Conservation (phyloP, 2,888 invertebrate genomes). For the Chorisops tibialis region DNA sequence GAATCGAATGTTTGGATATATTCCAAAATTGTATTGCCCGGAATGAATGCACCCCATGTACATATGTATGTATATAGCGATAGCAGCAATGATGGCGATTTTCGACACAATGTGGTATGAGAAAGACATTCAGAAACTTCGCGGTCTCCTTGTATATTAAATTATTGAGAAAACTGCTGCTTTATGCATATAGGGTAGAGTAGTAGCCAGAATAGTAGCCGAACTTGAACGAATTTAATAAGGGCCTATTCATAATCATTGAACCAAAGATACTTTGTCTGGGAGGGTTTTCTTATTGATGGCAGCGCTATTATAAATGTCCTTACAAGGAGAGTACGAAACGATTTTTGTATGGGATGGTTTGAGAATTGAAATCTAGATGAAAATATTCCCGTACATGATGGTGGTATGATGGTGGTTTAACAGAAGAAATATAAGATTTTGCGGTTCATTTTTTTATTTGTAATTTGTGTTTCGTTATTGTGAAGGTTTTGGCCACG, state of each 20-base stretch:
- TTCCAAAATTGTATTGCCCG: constrained; percentile 1
- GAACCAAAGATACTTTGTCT: constrained; percentile 22
- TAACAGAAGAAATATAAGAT: too few species aligned
- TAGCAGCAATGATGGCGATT: neutral
- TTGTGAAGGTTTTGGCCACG: neutral
- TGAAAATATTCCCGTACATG: neutral
- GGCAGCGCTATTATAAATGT: too few species aligned
- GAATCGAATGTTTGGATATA: constrained; percentile 17
- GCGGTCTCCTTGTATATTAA: constrained; percentile 25
- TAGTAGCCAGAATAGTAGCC: too few species aligned
- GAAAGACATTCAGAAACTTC: constrained; percentile 15
- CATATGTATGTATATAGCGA: too few species aligned
- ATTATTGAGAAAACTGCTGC: constrained; percentile 27
- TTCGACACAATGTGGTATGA: neutral
- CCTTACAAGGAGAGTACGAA: too few species aligned
- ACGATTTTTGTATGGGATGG: neutral
- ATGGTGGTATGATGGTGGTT: neutral
- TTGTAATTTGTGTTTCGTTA: neutral
- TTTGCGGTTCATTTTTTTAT: neutral
- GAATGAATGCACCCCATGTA: too few species aligned
- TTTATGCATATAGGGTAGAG: constrained; percentile 11
- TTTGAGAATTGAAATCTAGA: neutral
- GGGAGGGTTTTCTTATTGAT: constrained; percentile 1
- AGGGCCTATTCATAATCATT: constrained; percentile 30
- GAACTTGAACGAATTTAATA: constrained; percentile 5